Base-by-base conservation (phyloP, 2,888 invertebrate genomes). In the Rhabditophanes sp. region DNA sequence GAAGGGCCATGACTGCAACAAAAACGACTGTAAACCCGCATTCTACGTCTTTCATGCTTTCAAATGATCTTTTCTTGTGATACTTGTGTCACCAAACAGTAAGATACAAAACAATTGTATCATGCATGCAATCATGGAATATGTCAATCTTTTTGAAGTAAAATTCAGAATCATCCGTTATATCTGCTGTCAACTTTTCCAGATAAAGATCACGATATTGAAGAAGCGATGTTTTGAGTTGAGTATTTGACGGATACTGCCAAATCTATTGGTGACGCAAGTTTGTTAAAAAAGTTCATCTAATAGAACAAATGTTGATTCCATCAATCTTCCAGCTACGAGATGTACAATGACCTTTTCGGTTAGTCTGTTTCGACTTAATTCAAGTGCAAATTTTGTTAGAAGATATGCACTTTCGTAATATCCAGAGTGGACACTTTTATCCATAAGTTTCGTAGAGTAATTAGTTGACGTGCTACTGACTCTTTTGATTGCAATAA, bases 281-380 rank as follows among this genome's bases (percentile, higher is more conserved):
- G 61, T 36, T 60, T 60, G 38, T 61, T 60, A 43, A 60, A 60
- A n/a, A 3, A 60, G 46, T 24, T 56, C 60, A 30, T 60, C 61
- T 9, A 60, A 42, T 15, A 60, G 39, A 16, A n/a, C n/a, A n/a
- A n/a, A n/a, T n/a, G n/a, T n/a, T n/a, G n/a, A n/a, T n/a, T n/a
- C n/a, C n/a, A n/a, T n/a, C n/a, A n/a, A n/a, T n/a, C n/a, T n/a
- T n/a, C n/a, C n/a, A n/a, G n/a, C n/a, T n/a, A n/a, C n/a, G n/a
- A n/a, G n/a, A n/a, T n/a, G n/a, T n/a, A n/a, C n/a, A n/a, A n/a
- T n/a, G n/a, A n/a, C n/a, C n/a, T n/a, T 40, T 22, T 47, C 30
- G 15, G 27, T 35, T n/a, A 53, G 31, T 18, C 39, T 39, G 18
- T 41, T 39, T 23, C 49, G 53, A 21, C 46, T 42, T 4, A 53